Conservation (phyloP, 2,797 vertebrate genomes). For the Smutsia temminckii region DNA sequence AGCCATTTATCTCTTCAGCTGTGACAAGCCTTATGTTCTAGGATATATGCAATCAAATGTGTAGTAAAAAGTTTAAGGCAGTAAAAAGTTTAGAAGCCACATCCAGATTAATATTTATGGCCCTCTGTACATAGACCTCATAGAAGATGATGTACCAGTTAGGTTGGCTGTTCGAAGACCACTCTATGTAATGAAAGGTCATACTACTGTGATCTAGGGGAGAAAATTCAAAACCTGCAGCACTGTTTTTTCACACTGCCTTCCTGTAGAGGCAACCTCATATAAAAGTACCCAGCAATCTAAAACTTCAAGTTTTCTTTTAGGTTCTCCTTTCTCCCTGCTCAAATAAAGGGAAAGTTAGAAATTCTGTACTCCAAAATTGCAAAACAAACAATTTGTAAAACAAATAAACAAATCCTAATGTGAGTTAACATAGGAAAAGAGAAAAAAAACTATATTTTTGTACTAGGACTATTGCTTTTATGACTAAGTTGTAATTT, state of each 20-base stretch:
- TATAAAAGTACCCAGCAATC: not conserved
- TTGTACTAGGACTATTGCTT: not conserved
- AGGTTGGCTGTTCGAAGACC: slow-evolving; percentile 74
- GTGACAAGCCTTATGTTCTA: slow-evolving; percentile 63
- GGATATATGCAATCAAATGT: slow-evolving; percentile 57
- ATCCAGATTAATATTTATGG: slow-evolving; percentile 67
- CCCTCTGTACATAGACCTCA: slow-evolving; percentile 46
- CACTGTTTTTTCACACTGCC: not conserved
- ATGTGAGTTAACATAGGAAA: not conserved
- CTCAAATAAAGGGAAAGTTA: not conserved
- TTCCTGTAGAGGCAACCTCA: not conserved
- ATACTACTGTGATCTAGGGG: not conserved
- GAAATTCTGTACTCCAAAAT: not conserved
- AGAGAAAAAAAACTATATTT: not conserved
- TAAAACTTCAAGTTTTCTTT: not conserved
- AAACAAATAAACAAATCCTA: not conserved
- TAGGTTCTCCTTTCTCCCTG: not conserved
- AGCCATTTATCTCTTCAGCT: slow-evolving; percentile 62
- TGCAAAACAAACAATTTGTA: not conserved
- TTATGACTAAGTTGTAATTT: not conserved
- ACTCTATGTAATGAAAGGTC: slow-evolving; percentile 61
- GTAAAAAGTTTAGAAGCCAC: slow-evolving; percentile 63
- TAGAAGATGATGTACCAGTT: slow-evolving; percentile 77
- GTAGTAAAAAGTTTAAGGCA: slow-evolving; percentile 72
- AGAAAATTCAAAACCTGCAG: slow-evolving; percentile 17